phyloP scores from a whole-genome alignment of 2,797 vertebrate species.

The Hirundo rustica region DNA sequence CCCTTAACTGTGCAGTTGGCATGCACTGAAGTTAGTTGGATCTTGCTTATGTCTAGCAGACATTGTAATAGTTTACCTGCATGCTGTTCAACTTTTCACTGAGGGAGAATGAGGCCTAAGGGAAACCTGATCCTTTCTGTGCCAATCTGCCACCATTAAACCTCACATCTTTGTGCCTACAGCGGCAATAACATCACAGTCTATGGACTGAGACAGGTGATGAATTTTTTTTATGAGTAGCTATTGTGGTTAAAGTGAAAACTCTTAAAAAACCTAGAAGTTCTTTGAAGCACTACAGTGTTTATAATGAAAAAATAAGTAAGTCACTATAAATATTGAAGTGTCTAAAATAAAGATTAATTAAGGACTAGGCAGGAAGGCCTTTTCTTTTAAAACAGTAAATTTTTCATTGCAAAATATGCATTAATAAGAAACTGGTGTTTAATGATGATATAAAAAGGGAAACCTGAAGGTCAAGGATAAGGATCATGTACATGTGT shows the following conservation, averaged over 20 bases:
- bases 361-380: not conserved
- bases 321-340: constrained; percentile 19
- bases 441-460: not conserved
- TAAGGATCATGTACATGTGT: not conserved
- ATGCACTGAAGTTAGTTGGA: not conserved
- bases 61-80: not conserved
- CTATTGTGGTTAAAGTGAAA: not conserved
- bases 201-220: not conserved
- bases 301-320: not conserved
- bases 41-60: not conserved
- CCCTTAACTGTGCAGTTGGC: not conserved
- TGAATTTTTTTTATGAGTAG: not conserved
- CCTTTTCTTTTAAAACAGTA: constrained; percentile 32
- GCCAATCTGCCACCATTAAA: not conserved
- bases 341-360: constrained; percentile 37
- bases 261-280: not conserved
- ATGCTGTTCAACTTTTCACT: not conserved
- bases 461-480: constrained; percentile 5
- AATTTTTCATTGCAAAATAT: constrained; percentile 16
- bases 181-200: not conserved
- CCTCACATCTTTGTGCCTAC: not conserved
- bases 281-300: not conserved
- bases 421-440: not conserved
- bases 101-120: not conserved
- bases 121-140: not conserved